Evolutionary conservation across 1,140 invertebrate genomes (phyloP).

Genomic region (Aricia agestis): DNA sequence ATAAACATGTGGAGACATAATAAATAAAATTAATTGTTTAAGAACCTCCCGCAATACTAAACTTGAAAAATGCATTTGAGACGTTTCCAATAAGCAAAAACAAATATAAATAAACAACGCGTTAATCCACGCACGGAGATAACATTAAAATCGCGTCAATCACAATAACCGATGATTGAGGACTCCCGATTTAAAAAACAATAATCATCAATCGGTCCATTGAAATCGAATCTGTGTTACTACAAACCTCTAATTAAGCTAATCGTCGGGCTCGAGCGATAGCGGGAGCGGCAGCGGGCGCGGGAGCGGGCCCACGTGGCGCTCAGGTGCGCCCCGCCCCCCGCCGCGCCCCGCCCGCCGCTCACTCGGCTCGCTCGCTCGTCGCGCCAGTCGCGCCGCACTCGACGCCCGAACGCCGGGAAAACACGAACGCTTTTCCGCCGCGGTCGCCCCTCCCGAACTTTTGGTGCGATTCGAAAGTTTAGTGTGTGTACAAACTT

Average conservation of each 20-base stretch:
- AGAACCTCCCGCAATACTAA: not conserved
- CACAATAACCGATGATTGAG: conserved; percentile 14
- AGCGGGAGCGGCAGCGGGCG: conserved; percentile 42
- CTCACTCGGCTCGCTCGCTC: conserved; percentile 16
- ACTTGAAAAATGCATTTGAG: not conserved
- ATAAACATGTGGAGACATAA: too few species aligned
- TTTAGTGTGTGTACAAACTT: conserved; percentile 31
- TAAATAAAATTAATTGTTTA: not conserved
- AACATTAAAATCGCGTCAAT: conserved; percentile 3
- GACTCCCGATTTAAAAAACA: conserved; percentile 10
- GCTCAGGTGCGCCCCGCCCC: conserved; percentile 55
- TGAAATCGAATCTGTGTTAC: conserved; percentile 16
- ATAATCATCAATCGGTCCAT: conserved; percentile 16
- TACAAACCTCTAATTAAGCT: conserved; percentile 13
- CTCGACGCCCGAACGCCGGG: conserved; percentile 69
- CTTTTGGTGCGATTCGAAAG: conserved; percentile 39
- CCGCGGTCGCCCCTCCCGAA: conserved; percentile 50
- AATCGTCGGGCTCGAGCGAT: conserved; percentile 37
- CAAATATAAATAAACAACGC: not conserved
- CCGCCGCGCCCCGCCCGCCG: conserved; percentile 10
- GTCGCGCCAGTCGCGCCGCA: conserved; percentile 56
- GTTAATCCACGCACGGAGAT: not conserved
- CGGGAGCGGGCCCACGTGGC: conserved; percentile 44
- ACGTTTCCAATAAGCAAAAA: not conserved
- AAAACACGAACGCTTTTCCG: conserved; percentile 70